phyloP scores from a whole-genome alignment of 2,888 invertebrate species.

The Leistus spinibarbis region DNA sequence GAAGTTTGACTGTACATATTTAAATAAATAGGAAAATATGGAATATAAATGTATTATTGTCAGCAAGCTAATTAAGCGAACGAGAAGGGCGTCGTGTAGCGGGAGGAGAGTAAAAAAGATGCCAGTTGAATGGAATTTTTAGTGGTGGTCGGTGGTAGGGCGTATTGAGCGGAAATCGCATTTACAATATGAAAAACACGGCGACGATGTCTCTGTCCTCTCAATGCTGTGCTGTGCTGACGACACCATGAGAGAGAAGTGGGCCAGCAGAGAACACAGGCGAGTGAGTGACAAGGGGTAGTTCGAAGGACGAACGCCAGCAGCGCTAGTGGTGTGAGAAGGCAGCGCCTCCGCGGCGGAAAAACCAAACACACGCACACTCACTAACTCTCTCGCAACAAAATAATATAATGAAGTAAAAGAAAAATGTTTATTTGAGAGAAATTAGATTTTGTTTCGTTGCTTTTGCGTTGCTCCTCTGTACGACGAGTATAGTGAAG shows the following conservation, averaged over 20 bases:
- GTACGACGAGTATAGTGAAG: no score
- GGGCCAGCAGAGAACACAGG: background rate
- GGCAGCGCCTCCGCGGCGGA: background rate
- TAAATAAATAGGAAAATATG: no score
- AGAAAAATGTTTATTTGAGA: slow-evolving; percentile 59
- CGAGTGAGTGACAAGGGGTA: background rate
- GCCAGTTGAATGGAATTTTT: slow-evolving; percentile 6
- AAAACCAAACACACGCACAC: slow-evolving; percentile 52
- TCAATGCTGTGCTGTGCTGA: background rate
- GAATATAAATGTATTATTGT: no score
- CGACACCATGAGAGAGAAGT: background rate
- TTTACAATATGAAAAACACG: slow-evolving; percentile 7
- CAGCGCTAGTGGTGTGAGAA: background rate
- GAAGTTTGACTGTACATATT: no score
- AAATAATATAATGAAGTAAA: slow-evolving; percentile 59
- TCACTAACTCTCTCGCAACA: slow-evolving; percentile 48
- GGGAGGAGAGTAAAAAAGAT: no score
- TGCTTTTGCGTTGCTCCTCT: no score
- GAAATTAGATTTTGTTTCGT: slow-evolving; percentile 59
- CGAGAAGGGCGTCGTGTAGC: no score
- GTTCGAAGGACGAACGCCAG: background rate
- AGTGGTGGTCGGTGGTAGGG: background rate
- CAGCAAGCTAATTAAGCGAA: no score
- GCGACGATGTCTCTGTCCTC: no score
- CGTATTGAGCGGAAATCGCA: slow-evolving; percentile 10